These are phyloP conservation scores for Intellagama lesueurii DNA, from an alignment of 2,797 vertebrate genomes.

Conservation along the genomic window DNA sequence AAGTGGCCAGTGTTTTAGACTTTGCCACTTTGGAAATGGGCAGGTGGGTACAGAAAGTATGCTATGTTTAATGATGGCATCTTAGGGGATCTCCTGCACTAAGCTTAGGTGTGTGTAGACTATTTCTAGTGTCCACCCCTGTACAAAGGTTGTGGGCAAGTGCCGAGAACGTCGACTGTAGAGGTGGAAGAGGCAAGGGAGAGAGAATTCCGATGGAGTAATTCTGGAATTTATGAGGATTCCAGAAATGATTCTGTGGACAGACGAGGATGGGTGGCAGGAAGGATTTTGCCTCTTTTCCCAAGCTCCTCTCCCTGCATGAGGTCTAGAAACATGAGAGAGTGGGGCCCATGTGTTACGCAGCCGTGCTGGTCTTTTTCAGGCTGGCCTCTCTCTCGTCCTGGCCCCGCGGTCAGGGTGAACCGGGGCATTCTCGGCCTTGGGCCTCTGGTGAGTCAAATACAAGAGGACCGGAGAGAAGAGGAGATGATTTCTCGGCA, in stretches of 20 bases:
- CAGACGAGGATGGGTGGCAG: too few relatives aligned
- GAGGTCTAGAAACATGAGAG: background rate
- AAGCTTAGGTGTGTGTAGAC: slow-evolving; percentile 57
- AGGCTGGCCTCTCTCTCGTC: background rate
- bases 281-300: background rate
- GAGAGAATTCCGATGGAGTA: background rate
- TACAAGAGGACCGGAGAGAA: too few relatives aligned
- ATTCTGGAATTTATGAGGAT: too few relatives aligned
- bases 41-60: background rate
- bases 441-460: background rate
- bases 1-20: background rate
- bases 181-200: background rate
- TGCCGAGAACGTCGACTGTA: slow-evolving; percentile 22
- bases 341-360: background rate
- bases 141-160: slow-evolving; percentile 62
- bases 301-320: background rate
- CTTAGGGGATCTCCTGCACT: slow-evolving; percentile 62
- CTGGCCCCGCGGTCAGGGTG: background rate
- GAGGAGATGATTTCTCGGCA: background rate
- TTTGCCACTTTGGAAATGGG: background rate
- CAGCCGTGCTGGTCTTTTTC: background rate
- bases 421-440: too few relatives aligned
- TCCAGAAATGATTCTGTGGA: too few relatives aligned
- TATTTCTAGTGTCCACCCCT: slow-evolving; percentile 55
- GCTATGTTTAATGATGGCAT: slow-evolving; percentile 43